These are phyloP conservation scores for Latrodectus hesperus DNA, from an alignment of 2,888 invertebrate genomes.

Conservation along the genomic window DNA sequence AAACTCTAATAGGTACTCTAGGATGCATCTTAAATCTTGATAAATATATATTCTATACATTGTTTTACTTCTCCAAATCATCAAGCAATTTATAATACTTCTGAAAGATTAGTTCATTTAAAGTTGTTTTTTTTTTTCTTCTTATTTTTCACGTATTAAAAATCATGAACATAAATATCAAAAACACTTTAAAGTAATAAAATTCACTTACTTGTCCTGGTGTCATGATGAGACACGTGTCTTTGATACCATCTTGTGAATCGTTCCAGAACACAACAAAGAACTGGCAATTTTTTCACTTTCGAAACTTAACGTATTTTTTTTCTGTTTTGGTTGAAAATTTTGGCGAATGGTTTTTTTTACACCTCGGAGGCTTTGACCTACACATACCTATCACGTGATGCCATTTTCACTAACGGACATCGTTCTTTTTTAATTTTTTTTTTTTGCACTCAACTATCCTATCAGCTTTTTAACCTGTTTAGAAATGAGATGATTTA, in stretches of 20 bases:
- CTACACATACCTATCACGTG: conserved; percentile 56
- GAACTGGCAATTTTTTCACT: conserved; percentile 18
- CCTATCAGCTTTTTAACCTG: conserved; percentile 47
- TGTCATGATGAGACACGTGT: background rate
- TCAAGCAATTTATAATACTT: too few relatives aligned
- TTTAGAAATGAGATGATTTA: conserved; percentile 31
- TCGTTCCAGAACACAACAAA: too few relatives aligned
- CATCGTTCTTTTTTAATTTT: background rate
- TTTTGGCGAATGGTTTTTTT: conserved; percentile 39
- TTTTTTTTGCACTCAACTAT: conserved; percentile 22
- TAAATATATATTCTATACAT: too few relatives aligned
- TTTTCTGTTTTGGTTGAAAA: conserved; percentile 56
- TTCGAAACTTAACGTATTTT: conserved; percentile 29
- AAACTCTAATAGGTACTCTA: too few relatives aligned
- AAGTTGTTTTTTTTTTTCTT: too few relatives aligned
- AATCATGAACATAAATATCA: background rate
- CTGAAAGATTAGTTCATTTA: too few relatives aligned
- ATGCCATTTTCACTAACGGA: conserved; percentile 14
- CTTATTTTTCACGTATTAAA: too few relatives aligned
- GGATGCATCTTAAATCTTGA: too few relatives aligned
- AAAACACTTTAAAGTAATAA: background rate
- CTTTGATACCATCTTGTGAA: background rate
- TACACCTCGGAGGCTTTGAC: conserved; percentile 59
- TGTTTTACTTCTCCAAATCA: too few relatives aligned
- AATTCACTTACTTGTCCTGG: conserved; percentile 29